Evolutionary conservation across 64 coral and sea anemone genomes (phyloP).

Genomic region (Acropora yongei): DNA sequence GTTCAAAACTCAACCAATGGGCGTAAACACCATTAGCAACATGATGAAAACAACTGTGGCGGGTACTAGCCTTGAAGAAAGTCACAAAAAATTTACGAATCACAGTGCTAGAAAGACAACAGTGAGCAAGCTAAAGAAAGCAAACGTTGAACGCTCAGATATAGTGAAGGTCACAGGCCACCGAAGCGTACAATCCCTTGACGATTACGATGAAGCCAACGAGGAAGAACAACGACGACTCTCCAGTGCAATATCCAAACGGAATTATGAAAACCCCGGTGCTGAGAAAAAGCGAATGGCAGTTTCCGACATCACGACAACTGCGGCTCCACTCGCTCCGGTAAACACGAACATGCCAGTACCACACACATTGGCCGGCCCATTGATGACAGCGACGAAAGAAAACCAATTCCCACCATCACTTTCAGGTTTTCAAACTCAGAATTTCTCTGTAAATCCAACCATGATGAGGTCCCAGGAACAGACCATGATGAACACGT

Average conservation of each 20-base stretch:
- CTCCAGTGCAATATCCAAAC: slow-evolving; percentile 9
- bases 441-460: slow-evolving; percentile 10
- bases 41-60: too few species aligned
- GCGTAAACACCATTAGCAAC: too few species aligned
- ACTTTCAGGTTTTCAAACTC: slow-evolving; percentile 2
- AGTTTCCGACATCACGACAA: slow-evolving; percentile 5
- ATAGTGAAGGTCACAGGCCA: too few species aligned
- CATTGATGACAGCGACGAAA: not conserved
- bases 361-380: not conserved
- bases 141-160: too few species aligned
- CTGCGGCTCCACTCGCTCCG: not conserved
- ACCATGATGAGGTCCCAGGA: slow-evolving; percentile 4
- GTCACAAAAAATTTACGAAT: too few species aligned
- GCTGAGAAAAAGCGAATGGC: too few species aligned
- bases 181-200: too few species aligned
- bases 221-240: not conserved
- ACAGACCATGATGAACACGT: slow-evolving; percentile 28
- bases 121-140: too few species aligned
- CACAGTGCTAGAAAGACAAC: too few species aligned
- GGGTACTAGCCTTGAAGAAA: too few species aligned
- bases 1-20: too few species aligned
- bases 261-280: not conserved
- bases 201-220: too few species aligned
- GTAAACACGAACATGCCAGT: not conserved
- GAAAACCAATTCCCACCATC: slow-evolving; percentile 15